phyloP scores from a whole-genome alignment of 2,113 vertebrate species.

The Ginglymostoma cirratum region DNA sequence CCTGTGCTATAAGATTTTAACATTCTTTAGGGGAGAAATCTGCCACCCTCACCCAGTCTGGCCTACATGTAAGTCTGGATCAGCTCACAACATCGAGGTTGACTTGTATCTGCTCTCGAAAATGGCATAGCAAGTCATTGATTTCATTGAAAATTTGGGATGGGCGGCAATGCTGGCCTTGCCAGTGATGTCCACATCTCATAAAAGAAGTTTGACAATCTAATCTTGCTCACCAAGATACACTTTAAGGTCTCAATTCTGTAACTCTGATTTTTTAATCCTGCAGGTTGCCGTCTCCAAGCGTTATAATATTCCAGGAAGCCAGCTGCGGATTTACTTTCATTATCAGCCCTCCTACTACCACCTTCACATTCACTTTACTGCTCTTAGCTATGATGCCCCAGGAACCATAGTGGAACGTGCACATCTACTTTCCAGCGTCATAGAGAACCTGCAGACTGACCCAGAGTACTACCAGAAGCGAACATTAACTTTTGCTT shows the following conservation, averaged over 20 bases:
- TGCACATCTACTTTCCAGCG: slow-evolving; percentile 77
- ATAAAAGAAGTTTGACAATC: neutral
- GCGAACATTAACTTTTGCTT: slow-evolving; percentile 67
- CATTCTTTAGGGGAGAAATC: too few species aligned
- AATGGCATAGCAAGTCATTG: too few species aligned
- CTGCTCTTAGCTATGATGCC: slow-evolving; percentile 69
- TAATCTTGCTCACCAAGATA: neutral
- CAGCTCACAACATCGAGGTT: too few species aligned
- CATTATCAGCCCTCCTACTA: slow-evolving; percentile 95
- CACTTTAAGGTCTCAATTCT: neutral
- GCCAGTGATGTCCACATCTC: too few species aligned
- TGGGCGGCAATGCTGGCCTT: too few species aligned
- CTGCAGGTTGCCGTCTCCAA: slow-evolving; percentile 65
- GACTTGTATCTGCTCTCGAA: too few species aligned
- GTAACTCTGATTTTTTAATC: neutral
- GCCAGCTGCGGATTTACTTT: slow-evolving; percentile 72
- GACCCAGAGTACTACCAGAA: slow-evolving; percentile 62
- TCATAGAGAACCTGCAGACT: slow-evolving; percentile 74
- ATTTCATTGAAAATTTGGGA: too few species aligned
- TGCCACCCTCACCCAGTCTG: too few species aligned
- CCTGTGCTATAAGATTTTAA: neutral
- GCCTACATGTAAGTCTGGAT: too few species aligned
- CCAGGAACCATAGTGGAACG: slow-evolving; percentile 74
- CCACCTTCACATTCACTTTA: slow-evolving; percentile 91
- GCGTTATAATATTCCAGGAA: slow-evolving; percentile 55